These are phyloP conservation scores for Pleuronectes platessa DNA, from an alignment of 2,113 vertebrate species.

Conservation along the genomic window DNA sequence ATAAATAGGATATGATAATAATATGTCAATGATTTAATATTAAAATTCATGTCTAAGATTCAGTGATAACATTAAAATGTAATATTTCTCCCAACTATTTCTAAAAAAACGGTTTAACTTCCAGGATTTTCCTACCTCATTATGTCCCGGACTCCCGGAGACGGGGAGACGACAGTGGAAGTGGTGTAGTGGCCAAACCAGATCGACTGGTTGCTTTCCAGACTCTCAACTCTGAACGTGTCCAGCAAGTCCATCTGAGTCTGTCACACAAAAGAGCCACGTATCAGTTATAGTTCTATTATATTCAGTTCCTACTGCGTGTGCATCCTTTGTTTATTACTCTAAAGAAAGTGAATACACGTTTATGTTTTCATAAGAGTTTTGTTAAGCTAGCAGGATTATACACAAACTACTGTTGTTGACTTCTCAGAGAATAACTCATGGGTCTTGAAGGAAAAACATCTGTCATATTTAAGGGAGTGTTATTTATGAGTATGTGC, in stretches of 20 bases:
- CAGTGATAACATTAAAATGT: no score
- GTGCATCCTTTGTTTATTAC: background rate
- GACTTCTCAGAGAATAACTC: no score
- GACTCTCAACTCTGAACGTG: conserved; percentile 84
- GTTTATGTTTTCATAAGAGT: no score
- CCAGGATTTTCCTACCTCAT: conserved; percentile 86
- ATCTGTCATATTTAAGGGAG: no score
- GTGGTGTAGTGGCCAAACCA: conserved; percentile 99
- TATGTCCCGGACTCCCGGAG: conserved; percentile 87
- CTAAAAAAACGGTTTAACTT: background rate
- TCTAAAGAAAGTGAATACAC: background rate
- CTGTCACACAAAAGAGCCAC: conserved; percentile 70
- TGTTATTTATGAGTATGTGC: no score
- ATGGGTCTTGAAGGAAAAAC: no score
- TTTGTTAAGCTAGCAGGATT: no score
- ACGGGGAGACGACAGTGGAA: conserved; percentile 91
- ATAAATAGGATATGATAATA: no score
- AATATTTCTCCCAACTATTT: background rate
- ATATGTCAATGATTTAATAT: background rate
- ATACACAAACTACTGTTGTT: no score
- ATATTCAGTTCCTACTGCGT: background rate
- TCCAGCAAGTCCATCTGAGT: conserved; percentile 88
- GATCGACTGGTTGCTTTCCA: conserved; percentile 90
- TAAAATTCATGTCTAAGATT: background rate
- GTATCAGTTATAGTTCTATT: accelerated